A percentile compares a stretch with the other conserved stretches of the same genome.
Evolutionary conservation across 1,140 invertebrate species (phyloP).

Genomic region (Reticulitermes speratus): DNA sequence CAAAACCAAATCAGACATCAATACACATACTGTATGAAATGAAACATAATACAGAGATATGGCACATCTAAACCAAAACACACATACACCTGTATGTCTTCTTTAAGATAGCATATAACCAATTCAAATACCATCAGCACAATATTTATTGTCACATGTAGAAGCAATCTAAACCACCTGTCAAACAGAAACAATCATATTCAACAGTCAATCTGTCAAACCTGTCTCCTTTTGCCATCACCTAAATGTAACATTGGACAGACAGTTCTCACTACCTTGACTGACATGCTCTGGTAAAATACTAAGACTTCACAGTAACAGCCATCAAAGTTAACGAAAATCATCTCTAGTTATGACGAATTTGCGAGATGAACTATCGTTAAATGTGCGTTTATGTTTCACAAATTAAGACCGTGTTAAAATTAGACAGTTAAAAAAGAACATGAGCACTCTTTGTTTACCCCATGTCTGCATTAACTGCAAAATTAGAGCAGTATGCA

Average conservation of each 20-base stretch:
- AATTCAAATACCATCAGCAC: conserved; percentile 10
- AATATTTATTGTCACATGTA: conserved; percentile 34
- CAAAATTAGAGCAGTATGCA: conserved; percentile 55
- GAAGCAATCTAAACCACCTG: conserved; percentile 29
- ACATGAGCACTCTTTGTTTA: not conserved
- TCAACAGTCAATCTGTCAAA: not conserved
- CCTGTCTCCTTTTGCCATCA: not conserved
- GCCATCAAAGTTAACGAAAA: conserved; percentile 22
- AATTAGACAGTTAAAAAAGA: conserved; percentile 17
- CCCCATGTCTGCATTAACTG: not conserved
- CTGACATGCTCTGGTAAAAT: conserved; percentile 2
- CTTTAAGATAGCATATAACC: not conserved
- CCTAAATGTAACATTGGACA: not conserved
- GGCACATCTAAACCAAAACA: not conserved
- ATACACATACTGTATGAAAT: not conserved
- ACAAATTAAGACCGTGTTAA: conserved; percentile 14
- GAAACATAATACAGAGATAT: not conserved
- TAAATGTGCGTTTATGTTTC: conserved; percentile 23
- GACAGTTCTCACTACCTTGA: not conserved
- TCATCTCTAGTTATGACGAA: conserved; percentile 22
- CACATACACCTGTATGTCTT: not conserved
- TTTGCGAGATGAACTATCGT: not conserved
- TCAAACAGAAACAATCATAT: not conserved
- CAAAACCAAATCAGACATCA: not conserved
- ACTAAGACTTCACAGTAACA: not conserved